Base-by-base conservation (phyloP, 2,797 vertebrate species). In the Poeciliopsis infans region DNA sequence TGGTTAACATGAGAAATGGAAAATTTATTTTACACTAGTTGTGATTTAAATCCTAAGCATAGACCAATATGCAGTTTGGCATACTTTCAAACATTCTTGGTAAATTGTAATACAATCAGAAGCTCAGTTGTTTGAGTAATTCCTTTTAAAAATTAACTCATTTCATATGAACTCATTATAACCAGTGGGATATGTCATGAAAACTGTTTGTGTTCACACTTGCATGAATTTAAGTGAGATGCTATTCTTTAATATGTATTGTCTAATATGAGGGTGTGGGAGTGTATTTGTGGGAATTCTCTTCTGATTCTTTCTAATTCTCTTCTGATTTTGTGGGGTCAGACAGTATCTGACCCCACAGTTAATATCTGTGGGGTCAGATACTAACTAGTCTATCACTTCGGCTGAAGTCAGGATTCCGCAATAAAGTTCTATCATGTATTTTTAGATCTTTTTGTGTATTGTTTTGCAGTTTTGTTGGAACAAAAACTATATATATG, bases 1-100 rank as follows among this genome's bases (percentile, higher is more conserved):
- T 55, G 77, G 46, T 85, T 5, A 1, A 51, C 5, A 0, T 0
- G 51, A 83, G 74, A 53, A 77, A 74, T 57, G 45, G 10, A 57
- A 45, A 79, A 83, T 18, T 28, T 45, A 57, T 46, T 75, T 77
- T 71, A 59, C 1, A 79, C 51, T 16, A 7, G 66, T 75, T 39
- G 3, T 49, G 25, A 76, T 83, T 46, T 5, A 46, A 78, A 80
- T 53, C 57, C 61, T n/a, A 7, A 59, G 0, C 4, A 12, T 11
- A 33, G 72, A 39, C 57, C 12, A n/a, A 28, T 5, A 3, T 11
- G 31, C 36, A 55, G 8, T 59, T 33, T 74, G 33, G 36, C 36
- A 10, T 57, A 78, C 11, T 0, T 80, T 78, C 49, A 81, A n/a
- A 31, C n/a, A 39, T 64, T 45, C 66, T 69, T 13, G 1, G 25